Percentiles rank a stretch among this genome's conserved stretches.
Conservation (phyloP, 2,797 vertebrate species). For the Thamnophis elegans region DNA sequence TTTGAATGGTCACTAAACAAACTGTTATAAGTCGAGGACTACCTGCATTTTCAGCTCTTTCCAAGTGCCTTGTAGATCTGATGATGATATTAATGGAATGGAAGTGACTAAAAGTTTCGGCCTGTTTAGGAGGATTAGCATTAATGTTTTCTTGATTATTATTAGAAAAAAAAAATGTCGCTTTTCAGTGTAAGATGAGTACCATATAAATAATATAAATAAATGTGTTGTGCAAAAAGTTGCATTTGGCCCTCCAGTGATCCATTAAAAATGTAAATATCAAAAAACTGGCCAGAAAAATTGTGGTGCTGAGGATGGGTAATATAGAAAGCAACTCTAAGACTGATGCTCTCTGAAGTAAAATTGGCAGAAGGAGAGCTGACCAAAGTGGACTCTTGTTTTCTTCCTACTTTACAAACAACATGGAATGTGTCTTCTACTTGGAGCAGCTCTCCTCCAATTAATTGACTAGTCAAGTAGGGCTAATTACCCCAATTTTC, state of each 20-base stretch:
- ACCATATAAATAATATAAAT: not conserved
- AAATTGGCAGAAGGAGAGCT: not conserved
- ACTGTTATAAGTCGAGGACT: not conserved
- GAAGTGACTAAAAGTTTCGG: not conserved
- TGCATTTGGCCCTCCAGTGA: not conserved
- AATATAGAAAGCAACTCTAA: not conserved
- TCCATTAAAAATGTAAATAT: not conserved
- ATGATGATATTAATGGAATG: not conserved
- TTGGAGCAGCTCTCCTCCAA: not conserved
- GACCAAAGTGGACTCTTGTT: not conserved
- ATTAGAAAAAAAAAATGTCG: not conserved
- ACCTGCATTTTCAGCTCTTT: not conserved
- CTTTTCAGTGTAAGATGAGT: not conserved
- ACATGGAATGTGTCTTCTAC: not conserved
- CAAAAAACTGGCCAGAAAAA: not conserved
- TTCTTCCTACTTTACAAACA: not conserved
- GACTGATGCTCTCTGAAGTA: not conserved
- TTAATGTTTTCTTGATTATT: not conserved
- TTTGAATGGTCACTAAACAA: not conserved
- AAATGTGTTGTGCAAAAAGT: not conserved
- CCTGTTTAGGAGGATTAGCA: not conserved
- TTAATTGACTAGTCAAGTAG: constrained; percentile 47
- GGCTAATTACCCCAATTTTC: constrained; percentile 49
- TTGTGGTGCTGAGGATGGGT: not conserved
- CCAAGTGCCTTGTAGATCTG: not conserved